A percentile compares a stretch with the other conserved stretches of the same genome.
phyloP scores from a whole-genome alignment of 2,113 vertebrate genomes.

The Rhipidura dahli region DNA sequence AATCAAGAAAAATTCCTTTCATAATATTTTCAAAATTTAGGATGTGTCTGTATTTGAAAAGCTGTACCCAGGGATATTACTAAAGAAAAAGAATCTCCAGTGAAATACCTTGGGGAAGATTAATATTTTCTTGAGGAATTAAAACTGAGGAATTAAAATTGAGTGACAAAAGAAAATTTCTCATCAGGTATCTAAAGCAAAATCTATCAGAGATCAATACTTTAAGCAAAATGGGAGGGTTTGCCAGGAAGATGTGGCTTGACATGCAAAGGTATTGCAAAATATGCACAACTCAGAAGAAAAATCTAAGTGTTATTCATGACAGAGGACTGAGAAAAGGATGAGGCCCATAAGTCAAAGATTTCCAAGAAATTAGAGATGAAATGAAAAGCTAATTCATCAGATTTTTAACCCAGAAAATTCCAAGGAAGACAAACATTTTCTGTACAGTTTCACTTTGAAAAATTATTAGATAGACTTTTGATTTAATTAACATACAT shows the following conservation, averaged over 20 bases:
- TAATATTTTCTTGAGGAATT: not conserved
- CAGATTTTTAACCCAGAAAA: not conserved
- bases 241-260: not conserved
- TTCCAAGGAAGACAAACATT: not conserved
- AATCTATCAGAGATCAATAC: not conserved
- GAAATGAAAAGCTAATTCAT: not conserved
- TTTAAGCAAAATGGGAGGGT: not conserved
- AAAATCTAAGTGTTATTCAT: not conserved
- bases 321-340: not conserved
- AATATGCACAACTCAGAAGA: not conserved
- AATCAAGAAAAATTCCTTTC: not conserved
- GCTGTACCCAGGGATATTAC: not conserved
- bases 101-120: not conserved
- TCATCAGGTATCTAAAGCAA: not conserved
- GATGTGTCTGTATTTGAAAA: not conserved
- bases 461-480: not conserved
- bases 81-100: not conserved
- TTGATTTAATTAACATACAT: conserved; percentile 6
- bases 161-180: not conserved
- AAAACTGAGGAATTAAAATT: not conserved
- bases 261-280: not conserved
- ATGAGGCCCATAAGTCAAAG: not conserved
- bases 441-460: not conserved
- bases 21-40: not conserved
- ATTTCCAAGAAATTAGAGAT: not conserved